phyloP scores from a whole-genome alignment of 2,888 invertebrate species.

The Melipona beecheii region DNA sequence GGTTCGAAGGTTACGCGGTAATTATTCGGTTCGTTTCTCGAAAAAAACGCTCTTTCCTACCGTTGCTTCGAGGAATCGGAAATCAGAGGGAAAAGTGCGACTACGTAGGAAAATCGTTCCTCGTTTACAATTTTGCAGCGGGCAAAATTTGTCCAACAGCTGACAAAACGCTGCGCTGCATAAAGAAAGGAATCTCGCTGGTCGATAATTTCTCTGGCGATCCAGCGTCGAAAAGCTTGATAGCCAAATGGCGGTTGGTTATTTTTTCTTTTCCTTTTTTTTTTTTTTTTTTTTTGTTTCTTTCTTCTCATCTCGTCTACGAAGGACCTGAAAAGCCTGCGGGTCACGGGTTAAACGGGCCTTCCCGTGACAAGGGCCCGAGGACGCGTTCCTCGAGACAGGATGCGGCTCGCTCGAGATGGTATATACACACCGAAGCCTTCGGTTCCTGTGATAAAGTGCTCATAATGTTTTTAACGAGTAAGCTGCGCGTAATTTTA shows the following conservation, averaged over 20 bases:
- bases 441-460: constrained; percentile 77
- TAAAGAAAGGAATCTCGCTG: constrained; percentile 3
- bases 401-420: constrained; percentile 35
- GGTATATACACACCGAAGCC: constrained; percentile 25
- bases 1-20: constrained; percentile 75
- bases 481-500: constrained; percentile 80
- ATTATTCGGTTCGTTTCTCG: constrained; percentile 68
- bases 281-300: constrained; percentile 11
- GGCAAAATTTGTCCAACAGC: neutral
- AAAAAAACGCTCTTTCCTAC: constrained; percentile 45
- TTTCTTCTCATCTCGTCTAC: constrained; percentile 10
- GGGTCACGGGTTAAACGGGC: constrained; percentile 72
- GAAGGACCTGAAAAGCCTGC: constrained; percentile 57
- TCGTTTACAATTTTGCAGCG: neutral
- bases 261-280: neutral
- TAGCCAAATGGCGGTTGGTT: constrained; percentile 17
- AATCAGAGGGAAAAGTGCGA: neutral
- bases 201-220: constrained; percentile 47
- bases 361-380: constrained; percentile 68
- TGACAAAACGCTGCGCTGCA: neutral
- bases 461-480: constrained; percentile 81
- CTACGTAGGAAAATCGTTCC: neutral
- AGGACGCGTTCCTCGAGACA: constrained; percentile 57
- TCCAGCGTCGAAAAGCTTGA: constrained; percentile 37
- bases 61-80: neutral